These are phyloP conservation scores for Panthera leo DNA, from an alignment of 2,113 vertebrate genomes.

Conservation along the genomic window DNA sequence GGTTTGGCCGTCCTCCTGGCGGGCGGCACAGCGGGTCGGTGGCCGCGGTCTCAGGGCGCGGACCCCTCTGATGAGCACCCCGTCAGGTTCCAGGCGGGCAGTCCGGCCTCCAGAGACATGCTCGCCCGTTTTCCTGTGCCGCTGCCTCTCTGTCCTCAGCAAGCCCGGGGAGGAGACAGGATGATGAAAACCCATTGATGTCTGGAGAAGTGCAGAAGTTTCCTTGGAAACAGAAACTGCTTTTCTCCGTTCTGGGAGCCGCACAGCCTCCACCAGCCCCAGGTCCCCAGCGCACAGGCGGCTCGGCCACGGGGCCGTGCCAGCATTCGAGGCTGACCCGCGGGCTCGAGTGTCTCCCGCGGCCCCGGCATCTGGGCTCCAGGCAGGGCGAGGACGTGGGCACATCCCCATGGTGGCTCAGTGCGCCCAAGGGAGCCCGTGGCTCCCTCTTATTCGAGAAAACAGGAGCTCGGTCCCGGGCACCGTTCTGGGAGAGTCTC, in stretches of 20 bases:
- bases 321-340: too few species aligned
- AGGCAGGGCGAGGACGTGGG: too few species aligned
- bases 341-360: too few species aligned
- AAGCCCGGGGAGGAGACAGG: neutral
- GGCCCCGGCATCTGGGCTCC: too few species aligned
- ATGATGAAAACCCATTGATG: neutral
- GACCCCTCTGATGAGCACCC: too few species aligned
- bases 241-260: neutral
- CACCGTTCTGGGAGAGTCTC: neutral
- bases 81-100: accelerated
- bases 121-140: accelerated
- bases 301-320: accelerated
- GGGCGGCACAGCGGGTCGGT: accelerated
- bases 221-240: neutral
- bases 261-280: accelerated
- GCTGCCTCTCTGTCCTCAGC: accelerated
- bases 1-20: accelerated
- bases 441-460: neutral
- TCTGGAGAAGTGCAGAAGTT: neutral
- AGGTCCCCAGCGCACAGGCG: accelerated
- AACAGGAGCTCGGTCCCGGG: neutral
- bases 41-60: accelerated
- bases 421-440: accelerated
- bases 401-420: neutral
- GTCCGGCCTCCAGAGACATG: neutral